phyloP scores from a whole-genome alignment of 2,797 vertebrate genomes.

The Myotis vivesi region DNA sequence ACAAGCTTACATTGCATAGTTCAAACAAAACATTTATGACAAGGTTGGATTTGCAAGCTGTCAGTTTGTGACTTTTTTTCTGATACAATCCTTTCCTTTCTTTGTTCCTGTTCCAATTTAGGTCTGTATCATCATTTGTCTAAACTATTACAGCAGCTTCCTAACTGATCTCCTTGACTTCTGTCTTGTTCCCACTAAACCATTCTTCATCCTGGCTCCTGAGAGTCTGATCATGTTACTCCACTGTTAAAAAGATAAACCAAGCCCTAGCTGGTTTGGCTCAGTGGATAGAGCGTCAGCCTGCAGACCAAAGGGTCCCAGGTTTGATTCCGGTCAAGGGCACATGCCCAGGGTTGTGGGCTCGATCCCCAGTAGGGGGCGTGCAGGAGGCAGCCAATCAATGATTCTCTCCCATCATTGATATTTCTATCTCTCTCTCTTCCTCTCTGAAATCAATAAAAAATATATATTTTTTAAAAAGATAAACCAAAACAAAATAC shows the following conservation, averaged over 20 bases:
- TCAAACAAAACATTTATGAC: background rate
- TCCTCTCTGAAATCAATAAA: no score
- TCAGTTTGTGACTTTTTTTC: background rate
- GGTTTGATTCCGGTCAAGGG: no score
- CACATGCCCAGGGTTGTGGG: no score
- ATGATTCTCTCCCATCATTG: no score
- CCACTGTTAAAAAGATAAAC: background rate
- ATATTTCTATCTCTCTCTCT: no score
- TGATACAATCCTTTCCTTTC: background rate
- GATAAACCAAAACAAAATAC: background rate
- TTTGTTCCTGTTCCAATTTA: background rate
- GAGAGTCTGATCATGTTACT: background rate
- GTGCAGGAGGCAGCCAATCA: no score
- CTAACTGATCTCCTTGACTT: slow-evolving; percentile 20
- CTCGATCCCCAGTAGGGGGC: no score
- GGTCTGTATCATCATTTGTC: background rate
- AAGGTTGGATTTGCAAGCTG: background rate
- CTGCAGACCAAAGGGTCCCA: no score
- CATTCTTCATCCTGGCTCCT: background rate
- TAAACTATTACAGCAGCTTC: background rate
- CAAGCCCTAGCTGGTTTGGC: background rate
- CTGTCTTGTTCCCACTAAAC: background rate
- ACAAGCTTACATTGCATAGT: background rate
- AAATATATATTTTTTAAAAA: background rate
- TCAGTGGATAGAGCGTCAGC: no score